Conservation (phyloP, 92 coral and sea anemone species). For the Palythoa heliodiscus region DNA sequence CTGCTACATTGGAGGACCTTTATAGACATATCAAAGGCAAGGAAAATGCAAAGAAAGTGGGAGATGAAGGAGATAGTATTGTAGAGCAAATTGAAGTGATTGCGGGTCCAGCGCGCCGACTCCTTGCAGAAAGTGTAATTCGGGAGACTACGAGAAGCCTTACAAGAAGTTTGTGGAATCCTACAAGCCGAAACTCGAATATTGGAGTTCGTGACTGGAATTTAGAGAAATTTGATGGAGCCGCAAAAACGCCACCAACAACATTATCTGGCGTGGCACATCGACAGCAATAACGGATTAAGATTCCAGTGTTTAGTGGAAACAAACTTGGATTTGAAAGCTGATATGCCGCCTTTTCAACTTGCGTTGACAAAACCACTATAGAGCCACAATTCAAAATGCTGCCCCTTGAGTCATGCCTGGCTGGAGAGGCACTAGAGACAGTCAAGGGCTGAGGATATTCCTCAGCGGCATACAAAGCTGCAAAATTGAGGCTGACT, state of each 20-base stretch:
- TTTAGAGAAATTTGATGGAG: neutral
- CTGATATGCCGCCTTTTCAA: constrained; percentile 2
- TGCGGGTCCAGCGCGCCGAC: too few relatives aligned
- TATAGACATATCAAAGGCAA: too few relatives aligned
- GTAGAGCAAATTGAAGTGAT: too few relatives aligned
- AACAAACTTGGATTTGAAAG: too few relatives aligned
- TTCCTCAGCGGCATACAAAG: constrained; percentile 3
- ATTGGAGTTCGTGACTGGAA: neutral
- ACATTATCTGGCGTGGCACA: neutral
- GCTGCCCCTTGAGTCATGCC: constrained; percentile 60
- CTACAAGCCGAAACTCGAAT: neutral
- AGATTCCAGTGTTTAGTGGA: neutral
- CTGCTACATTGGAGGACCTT: too few relatives aligned
- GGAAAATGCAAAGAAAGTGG: too few relatives aligned
- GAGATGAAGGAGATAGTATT: too few relatives aligned
- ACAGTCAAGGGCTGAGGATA: too few relatives aligned
- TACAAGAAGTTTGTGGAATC: too few relatives aligned
- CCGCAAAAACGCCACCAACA: neutral
- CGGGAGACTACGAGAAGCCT: too few relatives aligned
- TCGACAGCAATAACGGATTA: neutral
- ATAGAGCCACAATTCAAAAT: constrained; percentile 62
- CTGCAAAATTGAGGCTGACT: constrained; percentile 48
- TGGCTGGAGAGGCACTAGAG: constrained; percentile 3
- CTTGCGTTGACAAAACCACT: constrained; percentile 61
- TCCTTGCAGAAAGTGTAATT: too few relatives aligned